Base-by-base conservation (phyloP, 2,797 vertebrate genomes). In the Emys orbicularis region DNA sequence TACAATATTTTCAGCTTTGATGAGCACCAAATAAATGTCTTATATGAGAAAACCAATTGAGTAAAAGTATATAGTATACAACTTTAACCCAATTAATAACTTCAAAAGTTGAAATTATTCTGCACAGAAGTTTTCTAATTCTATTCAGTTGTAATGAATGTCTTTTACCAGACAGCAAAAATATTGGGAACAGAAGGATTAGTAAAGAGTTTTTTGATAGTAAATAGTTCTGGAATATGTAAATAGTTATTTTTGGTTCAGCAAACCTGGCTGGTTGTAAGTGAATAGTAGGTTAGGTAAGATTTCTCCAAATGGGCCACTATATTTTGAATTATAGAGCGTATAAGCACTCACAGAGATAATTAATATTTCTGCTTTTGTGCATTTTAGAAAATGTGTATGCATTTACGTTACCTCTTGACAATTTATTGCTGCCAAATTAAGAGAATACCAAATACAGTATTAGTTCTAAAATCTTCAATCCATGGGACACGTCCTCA, bases 241-340 rank as follows among this genome's bases (percentile, higher is more conserved):
- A 54, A 23, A 54, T 68, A 31, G 61, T 68, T 68, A 12, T 25
- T 44, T 74, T 44, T 41, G 68, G 37, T 79, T 79, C 72, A 92
- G 83, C 94, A 92, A 85, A 77, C 10, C 8, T 50, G 81, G 27
- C 49, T 92, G 95, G 79, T 13, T 97, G 94, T 96, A 81, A 72
- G 44, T 83, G 72, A 90, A 77, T 61, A 90, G 79, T 95, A 59
- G 27, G 94, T 91, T 79, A 91, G 92, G 83, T 41, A 90, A 56
- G 95, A 95, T 91, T 91, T 41, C 84, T 68, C 87, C 49, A 86
- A 96, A 94, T 90, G 81, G 15, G 37, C 1, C 11, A 41, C 21
- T 74, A 44, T 41, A 23, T 74, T 41, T 74, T 74, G 21, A 37
- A 37, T 74, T 19, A 74, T 12, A n/a, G 12, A 27, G 56, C 10